Evolutionary conservation across 2,113 vertebrate species (phyloP).

Genomic region (Thunnus thynnus): DNA sequence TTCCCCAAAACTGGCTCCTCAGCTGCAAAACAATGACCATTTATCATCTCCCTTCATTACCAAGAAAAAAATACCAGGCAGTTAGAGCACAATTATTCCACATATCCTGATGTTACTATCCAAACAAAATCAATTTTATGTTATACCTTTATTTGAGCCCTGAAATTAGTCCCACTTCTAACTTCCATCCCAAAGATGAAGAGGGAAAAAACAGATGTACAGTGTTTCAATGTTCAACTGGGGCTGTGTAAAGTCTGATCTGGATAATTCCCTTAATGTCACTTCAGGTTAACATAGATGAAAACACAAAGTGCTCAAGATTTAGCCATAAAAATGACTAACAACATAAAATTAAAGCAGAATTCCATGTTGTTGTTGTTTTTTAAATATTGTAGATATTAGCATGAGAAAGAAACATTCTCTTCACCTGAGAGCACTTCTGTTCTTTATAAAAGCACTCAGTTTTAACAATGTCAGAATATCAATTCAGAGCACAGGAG

Average conservation of each 20-base stretch:
- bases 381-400: not conserved
- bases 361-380: too few species aligned
- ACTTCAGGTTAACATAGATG: not conserved
- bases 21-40: too few species aligned
- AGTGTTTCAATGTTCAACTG: too few species aligned
- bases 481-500: conserved; percentile 17
- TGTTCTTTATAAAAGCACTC: conserved; percentile 42
- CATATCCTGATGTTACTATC: not conserved
- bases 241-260: too few species aligned
- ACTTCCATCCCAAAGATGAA: too few species aligned
- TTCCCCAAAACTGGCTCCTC: too few species aligned
- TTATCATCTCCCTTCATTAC: not conserved
- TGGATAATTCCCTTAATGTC: not conserved
- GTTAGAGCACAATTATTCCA: not conserved
- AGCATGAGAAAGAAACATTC: not conserved
- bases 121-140: not conserved
- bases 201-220: not conserved
- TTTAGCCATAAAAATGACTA: not conserved
- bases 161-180: not conserved
- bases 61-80: not conserved
- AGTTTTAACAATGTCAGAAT: conserved; percentile 9
- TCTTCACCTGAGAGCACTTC: conserved; percentile 6
- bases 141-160: not conserved
- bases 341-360: too few species aligned
- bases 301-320: not conserved